Conservation (phyloP, 2,888 invertebrate species). For the Tinea semifulvella region DNA sequence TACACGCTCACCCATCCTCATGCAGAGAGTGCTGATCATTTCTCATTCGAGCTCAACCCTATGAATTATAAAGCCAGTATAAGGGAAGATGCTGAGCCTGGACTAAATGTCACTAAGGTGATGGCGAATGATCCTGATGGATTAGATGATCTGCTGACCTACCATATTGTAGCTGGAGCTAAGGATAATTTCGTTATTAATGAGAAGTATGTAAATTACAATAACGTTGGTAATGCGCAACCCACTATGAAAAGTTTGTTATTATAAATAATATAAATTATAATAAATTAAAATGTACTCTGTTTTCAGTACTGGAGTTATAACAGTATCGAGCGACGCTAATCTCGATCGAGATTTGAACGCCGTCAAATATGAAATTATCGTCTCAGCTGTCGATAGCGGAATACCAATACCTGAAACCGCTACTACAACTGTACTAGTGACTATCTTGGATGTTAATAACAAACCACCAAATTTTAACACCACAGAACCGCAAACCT, state of each 20-base stretch:
- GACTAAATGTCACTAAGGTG: constrained; percentile 74
- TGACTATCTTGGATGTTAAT: constrained; percentile 79
- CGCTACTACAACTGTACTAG: constrained; percentile 77
- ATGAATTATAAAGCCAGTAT: constrained; percentile 77
- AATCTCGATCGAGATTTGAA: constrained; percentile 75
- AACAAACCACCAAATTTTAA: constrained; percentile 84
- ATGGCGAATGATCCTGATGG: constrained; percentile 84
- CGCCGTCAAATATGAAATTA: constrained; percentile 73
- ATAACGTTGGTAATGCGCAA: neutral
- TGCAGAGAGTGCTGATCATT: constrained; percentile 42
- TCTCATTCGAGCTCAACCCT: constrained; percentile 68
- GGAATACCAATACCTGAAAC: constrained; percentile 79
- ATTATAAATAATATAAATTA: constrained; percentile 10
- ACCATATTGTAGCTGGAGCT: constrained; percentile 76
- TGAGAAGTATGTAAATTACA: constrained; percentile 62
- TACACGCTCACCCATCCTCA: constrained; percentile 41
- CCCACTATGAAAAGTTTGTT: neutral
- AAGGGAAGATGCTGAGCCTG: constrained; percentile 74
- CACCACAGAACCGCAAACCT: constrained; percentile 70
- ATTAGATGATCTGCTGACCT: constrained; percentile 72
- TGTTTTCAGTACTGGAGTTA: constrained; percentile 68
- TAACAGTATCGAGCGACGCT: constrained; percentile 77
- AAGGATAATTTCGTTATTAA: constrained; percentile 82
- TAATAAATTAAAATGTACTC: constrained; percentile 14
- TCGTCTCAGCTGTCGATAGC: constrained; percentile 79